Evolutionary conservation across 2,888 invertebrate genomes (phyloP), one percentile per base, ranked within the genome.

Genomic region (Dicroscelio sp.): DNA sequence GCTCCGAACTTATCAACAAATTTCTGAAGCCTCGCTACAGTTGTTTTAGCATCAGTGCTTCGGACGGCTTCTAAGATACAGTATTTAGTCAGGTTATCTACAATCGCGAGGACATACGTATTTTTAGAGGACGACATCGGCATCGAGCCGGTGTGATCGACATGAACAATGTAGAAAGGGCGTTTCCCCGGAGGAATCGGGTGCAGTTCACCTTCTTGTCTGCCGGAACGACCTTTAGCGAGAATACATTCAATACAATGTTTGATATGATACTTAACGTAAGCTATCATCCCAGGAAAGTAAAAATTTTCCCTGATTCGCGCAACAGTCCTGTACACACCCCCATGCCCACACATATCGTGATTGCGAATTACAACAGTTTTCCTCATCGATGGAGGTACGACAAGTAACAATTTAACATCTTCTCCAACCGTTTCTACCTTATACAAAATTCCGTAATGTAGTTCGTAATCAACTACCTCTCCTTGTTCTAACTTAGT

Each of bases 221-320:
- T 60, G 10, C 84, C 79, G 0, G n/a, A 10, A 20, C 31, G 31
- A 14, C 25, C 33, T 23, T 79, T 79, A 1, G 31, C 38, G 14
- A 84, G 35, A n/a, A 84, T 75, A 31, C 84, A 84, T 17, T 73
- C 75, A 25, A 84, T 6, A 23, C 84, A 84, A 3, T 20, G 8
- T 20, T 2, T 1, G 2, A 80, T 33, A 67, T 80, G 80, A 12
- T 71, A 27, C 52, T 87, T 75, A 0, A 94, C 83, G 38, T 93
- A 93, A 1, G 35, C 5, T 12, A 79, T 63, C 60, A 93, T 79
- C 0, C 90, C 63, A 0, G 93, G 90, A 58, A 95, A 95, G 71
- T 93, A 94, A 71, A 94, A 95, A 52, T 79, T 63, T 10, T 67
- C 27, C 88, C 14, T 2, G 31, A 95, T 73, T 65, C 79, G 8